Evolutionary conservation across 1,140 invertebrate genomes (phyloP).

Genomic region (Dufourea novaeangliae): DNA sequence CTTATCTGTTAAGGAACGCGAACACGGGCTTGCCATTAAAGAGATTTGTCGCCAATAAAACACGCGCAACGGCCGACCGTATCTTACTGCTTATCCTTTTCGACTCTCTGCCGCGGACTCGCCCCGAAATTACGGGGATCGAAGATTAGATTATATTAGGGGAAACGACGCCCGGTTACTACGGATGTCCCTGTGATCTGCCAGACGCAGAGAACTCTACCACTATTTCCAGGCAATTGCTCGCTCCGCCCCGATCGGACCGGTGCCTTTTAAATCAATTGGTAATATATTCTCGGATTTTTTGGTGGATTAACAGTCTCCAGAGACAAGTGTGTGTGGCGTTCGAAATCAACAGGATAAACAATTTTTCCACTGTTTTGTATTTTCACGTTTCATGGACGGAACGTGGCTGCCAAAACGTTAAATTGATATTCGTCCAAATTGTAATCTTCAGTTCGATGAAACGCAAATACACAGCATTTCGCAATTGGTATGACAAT

Average conservation of each 20-base stretch:
- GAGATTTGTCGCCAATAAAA: slow-evolving; percentile 66
- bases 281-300: too few species aligned
- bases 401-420: too few species aligned
- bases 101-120: slow-evolving; percentile 24
- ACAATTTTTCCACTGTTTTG: too few species aligned
- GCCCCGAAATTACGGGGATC: slow-evolving; percentile 45
- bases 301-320: too few species aligned
- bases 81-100: slow-evolving; percentile 55
- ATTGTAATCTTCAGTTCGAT: too few species aligned
- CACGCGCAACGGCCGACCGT: slow-evolving; percentile 49
- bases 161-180: slow-evolving; percentile 13
- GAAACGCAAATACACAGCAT: too few species aligned
- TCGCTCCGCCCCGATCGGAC: background rate
- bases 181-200: background rate
- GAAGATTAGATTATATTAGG: slow-evolving; percentile 59
- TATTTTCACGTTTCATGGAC: too few species aligned
- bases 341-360: too few species aligned
- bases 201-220: background rate
- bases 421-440: too few species aligned
- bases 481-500: too few species aligned
- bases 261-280: too few species aligned
- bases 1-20: slow-evolving; percentile 26
- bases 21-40: slow-evolving; percentile 50
- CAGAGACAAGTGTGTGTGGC: too few species aligned
- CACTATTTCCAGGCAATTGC: background rate